Evolutionary conservation across 2,888 invertebrate species (phyloP), one percentile per base, ranked within the genome.

Genomic region (Antitype chi): DNA sequence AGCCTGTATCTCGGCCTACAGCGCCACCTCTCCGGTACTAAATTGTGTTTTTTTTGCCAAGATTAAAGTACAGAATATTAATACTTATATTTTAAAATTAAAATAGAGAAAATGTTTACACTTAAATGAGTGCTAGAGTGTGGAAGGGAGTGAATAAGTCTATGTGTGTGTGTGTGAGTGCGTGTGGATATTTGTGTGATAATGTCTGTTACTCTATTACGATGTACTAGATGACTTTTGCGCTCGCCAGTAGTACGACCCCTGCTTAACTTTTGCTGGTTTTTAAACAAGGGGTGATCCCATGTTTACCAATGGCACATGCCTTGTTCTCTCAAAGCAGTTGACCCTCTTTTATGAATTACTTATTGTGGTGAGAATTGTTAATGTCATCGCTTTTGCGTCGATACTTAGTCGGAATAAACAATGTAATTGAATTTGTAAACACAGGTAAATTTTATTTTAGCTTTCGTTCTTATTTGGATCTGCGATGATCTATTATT

Each of bases 231-330:
- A 47, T 32, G 1, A 70, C 43, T 55, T 23, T 38, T 32, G 8
- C 5, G 7, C 1, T 23, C 25, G 38, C 13, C 28, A 7, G 28
- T 20, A 38, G 1, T 20, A n/a, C 7, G 7, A 47, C 2, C 74
- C 49, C 60, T 23, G 23, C 1, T 11, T 63, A 25, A 62, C 52
- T 67, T 49, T 62, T 66, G 43, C 32, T 43, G 20, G 20, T 38
- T 62, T 62, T 57, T 25, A 52, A 57, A 74, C 49, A 57, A 80
- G 17, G 62, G 68, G 73, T 64, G 70, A 25, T 38, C 17, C 17
- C 20, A 52, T 28, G 38, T n/a, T 11, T 15, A 28, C 70, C 84
- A 78, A 71, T 86, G 84, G 76, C 80, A 73, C 59, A 63, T 75
- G n/a, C 57, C 28, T 55, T 64, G 57, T 60, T 9, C 73, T 57